Conservation (phyloP, 2,888 invertebrate species). For the Ennomos quercinarius region DNA sequence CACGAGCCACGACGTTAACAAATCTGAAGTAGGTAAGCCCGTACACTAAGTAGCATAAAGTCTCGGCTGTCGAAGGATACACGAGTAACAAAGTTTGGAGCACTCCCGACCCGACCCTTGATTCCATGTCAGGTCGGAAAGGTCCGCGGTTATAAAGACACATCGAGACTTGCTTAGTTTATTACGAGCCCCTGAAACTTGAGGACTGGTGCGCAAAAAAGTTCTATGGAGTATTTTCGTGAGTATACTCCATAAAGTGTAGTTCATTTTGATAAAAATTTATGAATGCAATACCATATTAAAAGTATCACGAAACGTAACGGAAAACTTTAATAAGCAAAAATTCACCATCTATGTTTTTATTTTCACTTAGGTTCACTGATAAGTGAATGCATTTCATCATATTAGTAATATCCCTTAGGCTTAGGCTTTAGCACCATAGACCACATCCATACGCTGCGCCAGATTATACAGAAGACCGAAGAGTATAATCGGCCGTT, state of each 20-base stretch:
- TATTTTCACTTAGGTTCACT: too few relatives aligned
- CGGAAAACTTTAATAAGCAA: too few relatives aligned
- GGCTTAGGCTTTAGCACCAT: too few relatives aligned
- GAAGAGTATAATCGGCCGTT: too few relatives aligned
- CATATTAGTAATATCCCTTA: too few relatives aligned
- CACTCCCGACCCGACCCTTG: conserved; percentile 27
- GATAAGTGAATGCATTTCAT: too few relatives aligned
- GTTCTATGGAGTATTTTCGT: conserved; percentile 15
- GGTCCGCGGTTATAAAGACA: conserved; percentile 30
- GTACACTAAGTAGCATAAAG: conserved; percentile 8
- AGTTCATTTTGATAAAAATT: neutral
- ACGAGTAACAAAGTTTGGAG: conserved; percentile 28
- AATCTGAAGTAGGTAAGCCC: neutral
- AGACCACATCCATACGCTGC: too few relatives aligned
- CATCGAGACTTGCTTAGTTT: conserved; percentile 31
- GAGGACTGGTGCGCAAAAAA: conserved; percentile 19
- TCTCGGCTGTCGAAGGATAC: conserved; percentile 23
- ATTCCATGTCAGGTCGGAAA: conserved; percentile 24
- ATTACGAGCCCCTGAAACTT: conserved; percentile 24
- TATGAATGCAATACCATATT: too few relatives aligned
- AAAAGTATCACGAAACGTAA: too few relatives aligned
- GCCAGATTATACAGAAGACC: too few relatives aligned
- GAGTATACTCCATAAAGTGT: conserved; percentile 8
- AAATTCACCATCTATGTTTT: too few relatives aligned
- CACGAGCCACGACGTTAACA: neutral